Percentiles rank a stretch among this genome's conserved stretches.
These are phyloP conservation scores for Dipodomys ordii DNA, from an alignment of 2,113 vertebrate species.

Conservation along the genomic window DNA sequence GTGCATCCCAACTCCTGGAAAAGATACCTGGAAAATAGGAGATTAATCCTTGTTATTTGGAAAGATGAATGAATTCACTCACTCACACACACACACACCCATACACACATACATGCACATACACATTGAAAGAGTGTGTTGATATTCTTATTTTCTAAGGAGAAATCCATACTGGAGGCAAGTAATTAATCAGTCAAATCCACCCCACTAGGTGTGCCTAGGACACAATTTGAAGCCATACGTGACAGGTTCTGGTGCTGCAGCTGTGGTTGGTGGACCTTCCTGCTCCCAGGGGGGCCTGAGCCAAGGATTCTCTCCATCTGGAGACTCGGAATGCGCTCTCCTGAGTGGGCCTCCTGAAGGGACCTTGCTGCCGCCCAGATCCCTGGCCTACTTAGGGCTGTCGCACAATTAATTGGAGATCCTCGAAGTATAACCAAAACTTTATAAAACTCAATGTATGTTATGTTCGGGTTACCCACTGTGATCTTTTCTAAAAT, in stretches of 20 bases:
- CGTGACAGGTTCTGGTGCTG: neutral
- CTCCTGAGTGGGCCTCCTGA: neutral
- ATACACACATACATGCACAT: neutral
- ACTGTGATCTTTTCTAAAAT: conserved; percentile 72
- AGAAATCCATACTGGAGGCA: neutral
- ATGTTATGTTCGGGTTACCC: conserved; percentile 72
- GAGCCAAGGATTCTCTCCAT: neutral
- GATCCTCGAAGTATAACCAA: conserved; percentile 46
- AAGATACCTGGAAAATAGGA: neutral
- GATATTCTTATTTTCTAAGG: neutral
- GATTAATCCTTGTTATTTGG: neutral
- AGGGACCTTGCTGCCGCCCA: neutral
- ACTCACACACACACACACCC: neutral
- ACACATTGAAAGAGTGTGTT: neutral
- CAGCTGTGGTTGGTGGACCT: no score
- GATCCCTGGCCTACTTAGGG: neutral
- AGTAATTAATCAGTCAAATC: neutral
- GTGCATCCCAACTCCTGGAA: neutral
- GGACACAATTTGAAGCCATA: neutral
- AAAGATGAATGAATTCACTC: neutral
- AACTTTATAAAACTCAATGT: conserved; percentile 72
- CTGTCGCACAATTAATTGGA: conserved; percentile 41
- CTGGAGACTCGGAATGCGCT: neutral
- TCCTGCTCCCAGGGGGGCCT: neutral
- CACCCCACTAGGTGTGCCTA: neutral